Conservation (phyloP, 2,797 vertebrate species). For the Zalophus californianus region DNA sequence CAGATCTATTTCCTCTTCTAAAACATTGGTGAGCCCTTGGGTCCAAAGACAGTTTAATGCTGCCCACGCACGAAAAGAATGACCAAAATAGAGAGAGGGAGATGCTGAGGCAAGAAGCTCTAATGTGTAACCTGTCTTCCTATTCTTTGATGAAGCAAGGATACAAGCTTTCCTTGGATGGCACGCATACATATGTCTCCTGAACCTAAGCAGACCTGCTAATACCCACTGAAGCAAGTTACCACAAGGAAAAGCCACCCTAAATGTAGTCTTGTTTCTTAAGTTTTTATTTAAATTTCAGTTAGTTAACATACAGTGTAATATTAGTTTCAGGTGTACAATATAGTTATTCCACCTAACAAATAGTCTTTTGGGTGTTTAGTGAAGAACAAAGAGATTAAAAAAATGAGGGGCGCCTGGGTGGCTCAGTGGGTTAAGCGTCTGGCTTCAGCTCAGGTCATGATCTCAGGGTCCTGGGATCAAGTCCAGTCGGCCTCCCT, state of each 20-base stretch:
- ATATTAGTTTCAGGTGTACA: neutral
- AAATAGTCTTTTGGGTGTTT: neutral
- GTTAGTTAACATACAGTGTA: neutral
- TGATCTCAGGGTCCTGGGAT: neutral
- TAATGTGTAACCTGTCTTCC: neutral
- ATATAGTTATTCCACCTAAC: neutral
- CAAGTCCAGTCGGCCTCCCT: neutral
- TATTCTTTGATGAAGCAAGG: neutral
- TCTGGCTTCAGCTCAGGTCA: neutral
- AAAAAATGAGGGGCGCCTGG: neutral
- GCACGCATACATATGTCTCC: neutral
- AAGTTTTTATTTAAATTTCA: neutral
- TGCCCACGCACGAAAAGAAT: neutral
- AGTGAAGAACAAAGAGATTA: constrained; percentile 10
- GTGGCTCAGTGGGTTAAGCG: neutral
- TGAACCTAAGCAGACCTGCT: neutral
- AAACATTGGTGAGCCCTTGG: neutral
- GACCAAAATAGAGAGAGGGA: neutral
- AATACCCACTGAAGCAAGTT: neutral
- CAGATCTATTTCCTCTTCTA: neutral
- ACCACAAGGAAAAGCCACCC: neutral
- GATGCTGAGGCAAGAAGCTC: neutral
- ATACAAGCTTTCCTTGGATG: neutral
- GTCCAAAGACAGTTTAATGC: neutral
- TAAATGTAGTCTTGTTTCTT: neutral